Evolutionary conservation across 2,797 vertebrate species (phyloP).

Genomic region (Melanotaenia parkinsoni): DNA sequence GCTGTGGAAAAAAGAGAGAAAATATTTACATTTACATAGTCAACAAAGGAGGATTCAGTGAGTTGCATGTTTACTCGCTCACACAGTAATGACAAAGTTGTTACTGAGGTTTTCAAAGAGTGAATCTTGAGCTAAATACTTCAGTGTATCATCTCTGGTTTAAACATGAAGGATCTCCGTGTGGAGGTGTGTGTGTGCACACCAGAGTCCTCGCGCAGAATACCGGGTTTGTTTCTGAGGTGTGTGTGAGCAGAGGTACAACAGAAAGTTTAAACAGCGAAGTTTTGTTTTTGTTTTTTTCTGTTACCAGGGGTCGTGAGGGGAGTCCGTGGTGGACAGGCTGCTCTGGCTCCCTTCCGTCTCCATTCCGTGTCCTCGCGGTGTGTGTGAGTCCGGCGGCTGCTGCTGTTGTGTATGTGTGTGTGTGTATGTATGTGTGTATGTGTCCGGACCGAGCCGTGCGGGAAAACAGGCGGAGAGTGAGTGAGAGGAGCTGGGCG

Average conservation of each 20-base stretch:
- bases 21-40: constrained; percentile 36
- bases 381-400: constrained; percentile 47
- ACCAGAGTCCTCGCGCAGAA: constrained; percentile 34
- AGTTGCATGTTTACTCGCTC: neutral
- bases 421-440: constrained; percentile 52
- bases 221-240: constrained; percentile 56
- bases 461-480: constrained; percentile 75
- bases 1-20: constrained; percentile 81
- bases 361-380: constrained; percentile 88
- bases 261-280: constrained; percentile 39
- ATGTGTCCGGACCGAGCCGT: constrained; percentile 81
- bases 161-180: constrained; percentile 31
- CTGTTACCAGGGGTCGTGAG: constrained; percentile 95
- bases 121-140: constrained; percentile 2
- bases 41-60: constrained; percentile 9
- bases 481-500: constrained; percentile 80
- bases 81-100: constrained; percentile 30
- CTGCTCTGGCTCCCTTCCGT: constrained; percentile 96
- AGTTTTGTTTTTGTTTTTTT: constrained; percentile 39
- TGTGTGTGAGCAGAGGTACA: constrained; percentile 17
- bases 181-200: constrained; percentile 45
- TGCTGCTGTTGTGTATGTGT: constrained; percentile 31
- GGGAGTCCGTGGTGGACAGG: constrained; percentile 94
- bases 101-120: constrained; percentile 19
- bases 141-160: constrained; percentile 37